Percentiles rank a stretch among this genome's conserved stretches.
phyloP scores from a whole-genome alignment of 2,113 vertebrate species.

The Struthidea cinerea region DNA sequence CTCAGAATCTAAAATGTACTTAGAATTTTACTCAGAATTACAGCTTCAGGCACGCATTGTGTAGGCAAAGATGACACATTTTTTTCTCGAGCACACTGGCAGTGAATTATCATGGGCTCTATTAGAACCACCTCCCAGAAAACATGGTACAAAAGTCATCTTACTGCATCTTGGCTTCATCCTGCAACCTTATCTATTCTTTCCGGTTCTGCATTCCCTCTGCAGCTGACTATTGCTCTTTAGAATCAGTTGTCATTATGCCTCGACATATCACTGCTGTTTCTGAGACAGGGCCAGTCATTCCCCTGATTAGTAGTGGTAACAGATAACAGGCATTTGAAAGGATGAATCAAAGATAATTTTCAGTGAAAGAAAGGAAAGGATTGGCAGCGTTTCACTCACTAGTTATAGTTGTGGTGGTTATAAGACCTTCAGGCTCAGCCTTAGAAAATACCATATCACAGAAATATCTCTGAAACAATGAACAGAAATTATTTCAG shows the following conservation, averaged over 20 bases:
- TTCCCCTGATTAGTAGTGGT: background rate
- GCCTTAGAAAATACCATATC: background rate
- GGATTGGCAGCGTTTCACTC: background rate
- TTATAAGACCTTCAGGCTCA: background rate
- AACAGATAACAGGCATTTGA: background rate
- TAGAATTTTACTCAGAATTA: background rate
- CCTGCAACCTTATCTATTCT: background rate
- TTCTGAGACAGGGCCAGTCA: background rate
- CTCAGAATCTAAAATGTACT: background rate
- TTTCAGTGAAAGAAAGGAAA: background rate
- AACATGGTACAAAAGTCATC: background rate
- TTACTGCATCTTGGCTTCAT: background rate
- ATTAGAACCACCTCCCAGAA: background rate
- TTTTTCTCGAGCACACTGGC: background rate
- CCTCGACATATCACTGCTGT: background rate
- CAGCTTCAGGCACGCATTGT: background rate
- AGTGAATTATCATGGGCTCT: fast-evolving
- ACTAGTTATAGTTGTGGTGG: background rate
- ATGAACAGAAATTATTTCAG: background rate
- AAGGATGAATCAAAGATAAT: background rate
- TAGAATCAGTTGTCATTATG: background rate
- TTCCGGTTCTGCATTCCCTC: background rate
- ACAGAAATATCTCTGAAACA: background rate
- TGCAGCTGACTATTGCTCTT: background rate
- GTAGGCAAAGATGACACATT: background rate